Conservation (phyloP, 1,140 invertebrate species). For the Drosophila albomicans region DNA sequence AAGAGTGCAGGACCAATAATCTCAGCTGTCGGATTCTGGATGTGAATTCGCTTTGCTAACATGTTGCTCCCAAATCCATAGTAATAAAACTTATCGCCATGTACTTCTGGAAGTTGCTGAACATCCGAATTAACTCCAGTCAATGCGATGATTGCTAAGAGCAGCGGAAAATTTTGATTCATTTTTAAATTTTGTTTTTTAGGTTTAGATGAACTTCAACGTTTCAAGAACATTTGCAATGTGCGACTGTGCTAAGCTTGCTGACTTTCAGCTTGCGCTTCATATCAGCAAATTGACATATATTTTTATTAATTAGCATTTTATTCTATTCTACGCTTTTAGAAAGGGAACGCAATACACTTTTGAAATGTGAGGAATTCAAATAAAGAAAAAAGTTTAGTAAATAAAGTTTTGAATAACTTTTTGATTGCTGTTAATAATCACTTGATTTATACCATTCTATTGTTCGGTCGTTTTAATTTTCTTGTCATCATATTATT, state of each 20-base stretch:
- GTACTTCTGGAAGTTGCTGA: constrained; percentile 53
- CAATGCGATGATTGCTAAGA: background rate
- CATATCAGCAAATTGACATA: no score
- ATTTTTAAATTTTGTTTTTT: constrained; percentile 8
- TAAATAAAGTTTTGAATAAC: no score
- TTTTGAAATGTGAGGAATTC: no score
- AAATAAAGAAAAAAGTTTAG: no score
- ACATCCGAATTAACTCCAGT: background rate
- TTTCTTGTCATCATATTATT: no score
- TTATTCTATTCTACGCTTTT: no score
- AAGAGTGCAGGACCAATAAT: constrained; percentile 49
- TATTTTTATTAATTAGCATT: no score
- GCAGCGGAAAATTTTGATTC: background rate
- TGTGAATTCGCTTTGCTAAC: constrained; percentile 68
- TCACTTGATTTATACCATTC: no score
- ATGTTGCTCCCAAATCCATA: constrained; percentile 81
- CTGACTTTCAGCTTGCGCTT: no score
- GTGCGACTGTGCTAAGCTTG: constrained; percentile 1
- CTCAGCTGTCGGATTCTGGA: constrained; percentile 60
- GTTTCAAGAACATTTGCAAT: background rate
- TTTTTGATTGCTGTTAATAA: no score
- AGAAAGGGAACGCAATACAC: no score
- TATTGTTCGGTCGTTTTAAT: no score
- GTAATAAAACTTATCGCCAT: constrained; percentile 66
- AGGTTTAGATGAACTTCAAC: background rate